These are phyloP conservation scores for Bacillus rossius DNA, from an alignment of 1,140 invertebrate genomes.

Conservation along the genomic window DNA sequence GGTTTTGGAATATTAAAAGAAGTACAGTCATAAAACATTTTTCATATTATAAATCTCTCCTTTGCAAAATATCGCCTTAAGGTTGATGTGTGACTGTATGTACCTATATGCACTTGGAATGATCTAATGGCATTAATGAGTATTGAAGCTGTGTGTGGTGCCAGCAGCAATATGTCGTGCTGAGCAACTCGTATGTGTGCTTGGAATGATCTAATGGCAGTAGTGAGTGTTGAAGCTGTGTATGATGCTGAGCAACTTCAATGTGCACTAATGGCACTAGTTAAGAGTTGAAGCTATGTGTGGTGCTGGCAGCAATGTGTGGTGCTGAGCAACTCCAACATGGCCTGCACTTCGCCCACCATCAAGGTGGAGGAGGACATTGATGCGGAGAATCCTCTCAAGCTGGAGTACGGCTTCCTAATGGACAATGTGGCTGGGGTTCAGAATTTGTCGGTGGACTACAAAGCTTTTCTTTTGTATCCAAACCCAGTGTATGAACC, in stretches of 20 bases:
- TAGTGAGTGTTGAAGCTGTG: not conserved
- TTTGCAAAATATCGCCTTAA: no score
- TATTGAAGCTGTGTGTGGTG: not conserved
- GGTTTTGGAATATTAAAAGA: no score
- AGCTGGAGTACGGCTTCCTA: conserved; percentile 86
- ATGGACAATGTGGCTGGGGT: conserved; percentile 92
- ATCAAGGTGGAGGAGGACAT: conserved; percentile 64
- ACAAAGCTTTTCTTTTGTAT: conserved; percentile 73
- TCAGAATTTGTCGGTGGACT: conserved; percentile 65
- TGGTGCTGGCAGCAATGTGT: conserved; percentile 70
- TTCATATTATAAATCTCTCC: no score
- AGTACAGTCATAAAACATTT: no score
- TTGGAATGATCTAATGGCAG: conserved; percentile 4
- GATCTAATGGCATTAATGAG: not conserved
- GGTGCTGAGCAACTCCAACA: conserved; percentile 67
- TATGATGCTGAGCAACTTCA: no score
- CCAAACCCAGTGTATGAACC: conserved; percentile 86
- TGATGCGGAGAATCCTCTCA: conserved; percentile 68
- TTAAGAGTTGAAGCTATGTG: no score
- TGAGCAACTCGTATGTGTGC: no score
- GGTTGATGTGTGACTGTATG: no score
- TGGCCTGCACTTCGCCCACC: conserved; percentile 82
- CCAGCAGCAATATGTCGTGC: conserved; percentile 10
- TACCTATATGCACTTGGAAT: no score
- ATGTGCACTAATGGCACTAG: no score